Conservation (phyloP, 2,888 invertebrate genomes). For the Drosophila testacea region DNA sequence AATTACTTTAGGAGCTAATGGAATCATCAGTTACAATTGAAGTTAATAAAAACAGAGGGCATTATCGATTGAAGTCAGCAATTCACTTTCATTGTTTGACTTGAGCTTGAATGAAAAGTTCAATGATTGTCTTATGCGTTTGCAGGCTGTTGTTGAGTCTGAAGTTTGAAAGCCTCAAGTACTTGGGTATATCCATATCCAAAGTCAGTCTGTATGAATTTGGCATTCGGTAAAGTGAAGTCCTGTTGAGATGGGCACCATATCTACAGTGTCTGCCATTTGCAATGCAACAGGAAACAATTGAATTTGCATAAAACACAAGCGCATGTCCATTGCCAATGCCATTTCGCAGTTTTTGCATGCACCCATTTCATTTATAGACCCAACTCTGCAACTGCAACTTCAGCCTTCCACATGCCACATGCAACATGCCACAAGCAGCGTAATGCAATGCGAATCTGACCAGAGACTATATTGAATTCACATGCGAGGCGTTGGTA, state of each 20-base stretch:
- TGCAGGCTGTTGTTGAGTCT: conserved; percentile 16
- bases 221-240: conserved; percentile 30
- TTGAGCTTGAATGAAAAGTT: conserved; percentile 19
- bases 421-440: background rate
- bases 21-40: background rate
- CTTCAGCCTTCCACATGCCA: conserved; percentile 7
- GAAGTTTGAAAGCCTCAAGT: conserved; percentile 18
- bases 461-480: background rate
- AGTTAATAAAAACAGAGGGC: background rate
- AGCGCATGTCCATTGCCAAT: conserved; percentile 60
- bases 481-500: conserved; percentile 26
- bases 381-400: conserved; percentile 26
- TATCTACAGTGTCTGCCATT: conserved; percentile 60
- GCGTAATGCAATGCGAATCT: background rate
- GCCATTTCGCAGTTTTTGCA: conserved; percentile 53
- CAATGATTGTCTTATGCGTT: conserved; percentile 29
- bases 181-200: conserved; percentile 44
- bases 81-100: background rate
- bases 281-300: conserved; percentile 78
- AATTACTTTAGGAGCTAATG: background rate
- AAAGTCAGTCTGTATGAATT: conserved; percentile 37
- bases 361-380: conserved; percentile 53
- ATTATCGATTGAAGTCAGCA: background rate
- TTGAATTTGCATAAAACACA: conserved; percentile 78
- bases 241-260: conserved; percentile 7